These are phyloP conservation scores for Macrostomum cliftonense DNA, from an alignment of 2,888 invertebrate species.

Conservation along the genomic window DNA sequence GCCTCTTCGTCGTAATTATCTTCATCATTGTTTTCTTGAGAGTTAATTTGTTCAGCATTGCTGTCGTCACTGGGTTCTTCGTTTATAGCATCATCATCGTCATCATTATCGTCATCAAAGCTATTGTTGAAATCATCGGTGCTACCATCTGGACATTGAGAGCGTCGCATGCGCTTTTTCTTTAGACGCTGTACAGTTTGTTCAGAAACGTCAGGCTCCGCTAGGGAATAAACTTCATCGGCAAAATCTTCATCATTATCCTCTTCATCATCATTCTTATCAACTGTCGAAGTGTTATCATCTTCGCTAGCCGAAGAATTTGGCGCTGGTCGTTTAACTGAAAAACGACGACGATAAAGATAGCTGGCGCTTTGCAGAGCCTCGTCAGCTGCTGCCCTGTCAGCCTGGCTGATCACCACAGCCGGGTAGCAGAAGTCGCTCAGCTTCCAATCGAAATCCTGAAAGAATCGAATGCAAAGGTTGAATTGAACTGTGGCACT, in stretches of 20 bases:
- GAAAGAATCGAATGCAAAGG: background rate
- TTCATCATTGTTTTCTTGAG: no score
- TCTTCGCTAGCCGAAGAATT: background rate
- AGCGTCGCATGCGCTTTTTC: background rate
- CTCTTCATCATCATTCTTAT: background rate
- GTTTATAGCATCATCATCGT: background rate
- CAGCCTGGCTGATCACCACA: no score
- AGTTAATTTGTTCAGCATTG: background rate
- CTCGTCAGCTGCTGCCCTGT: no score
- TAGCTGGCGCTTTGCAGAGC: no score
- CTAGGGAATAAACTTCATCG: no score
- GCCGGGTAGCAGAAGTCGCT: no score
- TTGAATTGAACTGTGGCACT: no score
- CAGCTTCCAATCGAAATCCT: background rate
- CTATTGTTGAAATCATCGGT: no score
- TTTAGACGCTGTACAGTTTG: background rate
- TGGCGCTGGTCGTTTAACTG: background rate
- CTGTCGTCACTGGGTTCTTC: conserved; percentile 5
- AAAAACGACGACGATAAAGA: no score
- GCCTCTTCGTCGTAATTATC: no score
- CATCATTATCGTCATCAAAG: conserved; percentile 2
- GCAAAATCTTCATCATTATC: background rate
- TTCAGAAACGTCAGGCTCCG: no score
- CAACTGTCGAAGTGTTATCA: background rate
- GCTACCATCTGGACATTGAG: background rate